Evolutionary conservation across 2,888 invertebrate species (phyloP).

Genomic region (Lepeophtheirus nordmannii): DNA sequence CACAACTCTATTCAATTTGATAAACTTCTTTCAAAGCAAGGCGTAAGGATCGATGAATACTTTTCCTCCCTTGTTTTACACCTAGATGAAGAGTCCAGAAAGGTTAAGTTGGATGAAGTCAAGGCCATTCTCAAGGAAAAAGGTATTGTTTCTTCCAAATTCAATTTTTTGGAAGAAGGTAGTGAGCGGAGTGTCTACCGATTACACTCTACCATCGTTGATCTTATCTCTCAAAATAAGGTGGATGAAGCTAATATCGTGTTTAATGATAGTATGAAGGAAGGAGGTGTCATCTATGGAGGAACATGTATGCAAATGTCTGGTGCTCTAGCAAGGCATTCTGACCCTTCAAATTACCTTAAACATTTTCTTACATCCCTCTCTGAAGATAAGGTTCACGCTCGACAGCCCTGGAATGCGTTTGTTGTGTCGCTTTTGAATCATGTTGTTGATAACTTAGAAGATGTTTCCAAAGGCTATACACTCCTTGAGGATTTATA

Average conservation of each 20-base stretch:
- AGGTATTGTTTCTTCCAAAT: neutral
- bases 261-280: neutral
- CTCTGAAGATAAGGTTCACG: neutral
- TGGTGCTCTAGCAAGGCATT: neutral
- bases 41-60: neutral
- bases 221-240: neutral
- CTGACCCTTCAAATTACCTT: neutral
- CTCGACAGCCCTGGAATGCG: neutral
- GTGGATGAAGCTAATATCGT: neutral
- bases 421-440: neutral
- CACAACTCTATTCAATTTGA: neutral
- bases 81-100: neutral
- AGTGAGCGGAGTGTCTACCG: neutral
- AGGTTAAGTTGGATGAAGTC: neutral
- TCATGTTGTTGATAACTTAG: neutral
- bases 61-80: neutral
- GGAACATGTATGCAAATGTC: neutral
- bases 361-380: neutral
- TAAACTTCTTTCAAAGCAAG: neutral
- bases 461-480: neutral
- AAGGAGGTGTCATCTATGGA: neutral
- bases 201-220: neutral
- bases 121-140: neutral
- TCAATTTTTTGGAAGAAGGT: neutral
- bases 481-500: neutral